A percentile compares a stretch with the other conserved stretches of the same genome.
Conservation (phyloP, 2,888 invertebrate species). For the Amphipoea lucens region DNA sequence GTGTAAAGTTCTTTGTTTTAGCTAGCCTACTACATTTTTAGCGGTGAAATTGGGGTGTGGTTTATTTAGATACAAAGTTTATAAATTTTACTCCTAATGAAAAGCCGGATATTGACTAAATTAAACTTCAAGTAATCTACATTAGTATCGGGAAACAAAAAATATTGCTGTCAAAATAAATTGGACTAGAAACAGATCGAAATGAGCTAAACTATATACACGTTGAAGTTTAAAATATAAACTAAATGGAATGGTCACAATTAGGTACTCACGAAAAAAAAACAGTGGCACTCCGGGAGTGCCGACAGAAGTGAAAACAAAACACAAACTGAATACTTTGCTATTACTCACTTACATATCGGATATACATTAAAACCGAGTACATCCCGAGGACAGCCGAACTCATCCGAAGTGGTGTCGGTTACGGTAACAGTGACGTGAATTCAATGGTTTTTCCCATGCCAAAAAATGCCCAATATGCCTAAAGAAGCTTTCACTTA, state of each 20-base stretch:
- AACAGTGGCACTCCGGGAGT: not conserved
- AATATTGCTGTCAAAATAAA: not conserved
- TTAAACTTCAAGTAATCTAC: not conserved
- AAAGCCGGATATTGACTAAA: not conserved
- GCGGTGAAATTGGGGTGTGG: not conserved
- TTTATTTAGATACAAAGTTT: not conserved
- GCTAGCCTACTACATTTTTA: not conserved
- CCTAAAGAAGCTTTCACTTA: too few relatives aligned
- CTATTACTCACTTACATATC: too few relatives aligned
- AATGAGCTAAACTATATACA: not conserved
- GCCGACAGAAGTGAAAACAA: too few relatives aligned
- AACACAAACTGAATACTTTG: too few relatives aligned
- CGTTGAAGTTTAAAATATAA: not conserved
- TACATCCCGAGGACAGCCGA: too few relatives aligned
- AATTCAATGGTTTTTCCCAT: too few relatives aligned
- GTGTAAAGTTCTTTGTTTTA: constrained; percentile 49
- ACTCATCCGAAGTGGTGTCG: too few relatives aligned
- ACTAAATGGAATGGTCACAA: not conserved
- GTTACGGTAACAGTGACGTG: too few relatives aligned
- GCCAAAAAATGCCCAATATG: too few relatives aligned
- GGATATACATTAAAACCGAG: too few relatives aligned
- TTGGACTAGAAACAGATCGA: not conserved
- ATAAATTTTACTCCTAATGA: not conserved
- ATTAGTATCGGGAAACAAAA: not conserved
- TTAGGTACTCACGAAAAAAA: not conserved